These are phyloP conservation scores for Staurois parvus DNA, from an alignment of 2,797 vertebrate species.

Conservation along the genomic window DNA sequence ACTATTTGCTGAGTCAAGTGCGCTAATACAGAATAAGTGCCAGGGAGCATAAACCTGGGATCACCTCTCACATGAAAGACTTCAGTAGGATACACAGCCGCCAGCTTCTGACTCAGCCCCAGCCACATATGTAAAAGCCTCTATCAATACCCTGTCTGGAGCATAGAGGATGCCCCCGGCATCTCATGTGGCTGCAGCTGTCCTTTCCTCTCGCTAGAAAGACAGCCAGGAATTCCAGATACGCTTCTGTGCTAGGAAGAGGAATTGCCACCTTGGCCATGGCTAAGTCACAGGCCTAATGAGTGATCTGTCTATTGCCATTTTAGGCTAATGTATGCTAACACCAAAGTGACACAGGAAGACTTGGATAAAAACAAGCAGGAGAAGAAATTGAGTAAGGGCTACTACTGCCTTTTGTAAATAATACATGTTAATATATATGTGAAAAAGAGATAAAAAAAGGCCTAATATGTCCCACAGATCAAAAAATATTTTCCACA, in stretches of 20 bases:
- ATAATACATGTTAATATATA: too few relatives aligned
- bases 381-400: not conserved
- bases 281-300: conserved; percentile 58
- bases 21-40: not conserved
- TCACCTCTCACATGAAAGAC: conserved; percentile 4
- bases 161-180: conserved; percentile 65
- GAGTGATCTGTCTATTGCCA: conserved; percentile 21
- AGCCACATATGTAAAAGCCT: not conserved
- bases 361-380: conserved; percentile 11
- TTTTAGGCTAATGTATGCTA: conserved; percentile 39
- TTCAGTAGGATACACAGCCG: conserved; percentile 31
- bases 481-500: too few relatives aligned
- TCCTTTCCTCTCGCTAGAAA: conserved; percentile 58
- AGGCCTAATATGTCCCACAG: too few relatives aligned
- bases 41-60: not conserved
- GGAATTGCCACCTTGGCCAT: conserved; percentile 62
- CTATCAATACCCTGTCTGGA: conserved; percentile 56
- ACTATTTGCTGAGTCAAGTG: conserved; percentile 34
- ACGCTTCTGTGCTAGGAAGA: conserved; percentile 66
- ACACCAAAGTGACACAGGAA: not conserved
- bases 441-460: too few relatives aligned
- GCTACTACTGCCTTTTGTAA: not conserved
- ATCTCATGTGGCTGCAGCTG: conserved; percentile 68
- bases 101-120: conserved; percentile 53
- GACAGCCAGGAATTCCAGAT: conserved; percentile 67